These are phyloP conservation scores for Clamator glandarius DNA, from an alignment of 2,797 vertebrate species.

Conservation along the genomic window DNA sequence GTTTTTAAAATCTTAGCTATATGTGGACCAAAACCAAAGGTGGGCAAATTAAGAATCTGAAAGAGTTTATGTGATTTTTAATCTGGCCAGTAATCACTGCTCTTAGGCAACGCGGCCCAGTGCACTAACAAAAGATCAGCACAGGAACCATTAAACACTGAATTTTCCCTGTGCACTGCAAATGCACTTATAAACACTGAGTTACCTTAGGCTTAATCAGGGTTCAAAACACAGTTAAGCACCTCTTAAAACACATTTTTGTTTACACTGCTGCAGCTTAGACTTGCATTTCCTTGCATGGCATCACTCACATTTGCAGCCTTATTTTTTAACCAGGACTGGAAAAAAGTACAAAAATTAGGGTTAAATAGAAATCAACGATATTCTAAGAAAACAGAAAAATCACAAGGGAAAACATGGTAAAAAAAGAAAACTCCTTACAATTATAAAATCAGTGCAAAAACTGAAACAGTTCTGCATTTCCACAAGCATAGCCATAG, in stretches of 20 bases:
- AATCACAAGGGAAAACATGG: not conserved
- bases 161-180: slow-evolving; percentile 55
- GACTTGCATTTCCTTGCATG: slow-evolving; percentile 43
- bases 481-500: not conserved
- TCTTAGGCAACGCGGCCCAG: slow-evolving; percentile 39
- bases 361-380: not conserved
- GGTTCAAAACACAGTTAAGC: slow-evolving; percentile 63
- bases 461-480: not conserved
- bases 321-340: not conserved
- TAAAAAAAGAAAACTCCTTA: not conserved
- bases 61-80: slow-evolving; percentile 68
- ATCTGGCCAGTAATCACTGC: slow-evolving; percentile 65
- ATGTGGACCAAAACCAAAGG: not conserved
- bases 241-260: slow-evolving; percentile 68
- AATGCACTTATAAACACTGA: slow-evolving; percentile 69
- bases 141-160: slow-evolving; percentile 66
- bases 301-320: not conserved
- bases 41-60: slow-evolving; percentile 11
- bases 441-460: slow-evolving; percentile 5
- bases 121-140: slow-evolving; percentile 61
- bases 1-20: not conserved
- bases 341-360: not conserved
- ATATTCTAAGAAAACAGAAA: not conserved
- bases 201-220: slow-evolving; percentile 57
- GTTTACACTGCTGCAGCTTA: slow-evolving; percentile 56